A percentile compares a stretch with the other conserved stretches of the same genome.
Conservation (phyloP, 2,113 vertebrate species). For the Caloenas nicobarica region DNA sequence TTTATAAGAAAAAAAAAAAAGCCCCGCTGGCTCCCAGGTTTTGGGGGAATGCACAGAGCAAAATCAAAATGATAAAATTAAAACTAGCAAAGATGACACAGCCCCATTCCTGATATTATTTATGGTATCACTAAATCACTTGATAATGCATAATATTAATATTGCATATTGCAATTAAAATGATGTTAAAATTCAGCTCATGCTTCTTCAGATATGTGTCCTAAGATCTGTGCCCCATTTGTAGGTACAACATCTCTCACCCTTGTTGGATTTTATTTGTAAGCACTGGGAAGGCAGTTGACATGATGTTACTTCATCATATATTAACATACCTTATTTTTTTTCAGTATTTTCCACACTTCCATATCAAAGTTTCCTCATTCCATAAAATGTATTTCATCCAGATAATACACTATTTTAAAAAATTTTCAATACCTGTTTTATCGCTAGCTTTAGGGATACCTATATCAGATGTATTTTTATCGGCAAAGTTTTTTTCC, state of each 20-base stretch:
- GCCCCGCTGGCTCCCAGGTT: not conserved
- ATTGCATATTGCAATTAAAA: not conserved
- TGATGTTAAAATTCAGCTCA: not conserved
- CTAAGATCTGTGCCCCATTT: not conserved
- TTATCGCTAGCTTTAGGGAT: not conserved
- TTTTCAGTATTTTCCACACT: not conserved
- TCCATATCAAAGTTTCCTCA: not conserved
- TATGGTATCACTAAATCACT: not conserved
- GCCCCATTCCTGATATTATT: not conserved
- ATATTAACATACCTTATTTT: not conserved
- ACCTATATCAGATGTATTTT: not conserved
- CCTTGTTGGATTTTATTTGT: not conserved
- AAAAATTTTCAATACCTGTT: not conserved
- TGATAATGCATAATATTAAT: not conserved
- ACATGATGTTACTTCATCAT: not conserved
- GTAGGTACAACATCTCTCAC: not conserved
- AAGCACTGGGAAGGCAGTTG: not conserved
- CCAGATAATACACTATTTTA: not conserved
- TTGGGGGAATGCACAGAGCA: not conserved
- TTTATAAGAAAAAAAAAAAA: not conserved
- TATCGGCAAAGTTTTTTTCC: not conserved
- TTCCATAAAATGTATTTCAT: not conserved
- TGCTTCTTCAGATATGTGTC: not conserved
- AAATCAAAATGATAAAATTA: not conserved
- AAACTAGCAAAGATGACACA: not conserved